Base-by-base conservation (phyloP, 30 jellyfish, hydroid and myxozoan genomes). In the Mastigias papua region DNA sequence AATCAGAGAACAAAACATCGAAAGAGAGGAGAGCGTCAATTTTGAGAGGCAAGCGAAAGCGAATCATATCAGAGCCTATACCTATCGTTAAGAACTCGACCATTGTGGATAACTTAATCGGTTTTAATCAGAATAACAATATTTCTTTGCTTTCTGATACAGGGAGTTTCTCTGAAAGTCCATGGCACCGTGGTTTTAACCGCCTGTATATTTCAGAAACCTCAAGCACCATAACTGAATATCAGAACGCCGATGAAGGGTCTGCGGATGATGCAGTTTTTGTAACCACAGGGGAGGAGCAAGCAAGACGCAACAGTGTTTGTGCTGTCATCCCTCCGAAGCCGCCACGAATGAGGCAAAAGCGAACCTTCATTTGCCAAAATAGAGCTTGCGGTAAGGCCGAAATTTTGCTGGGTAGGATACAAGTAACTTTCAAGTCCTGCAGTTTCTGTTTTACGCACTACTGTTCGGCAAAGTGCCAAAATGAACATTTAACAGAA, bases 391-490 rank as follows among this genome's bases (percentile, higher is more conserved):
- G 98, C 76, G 65, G 85, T 6, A 67, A 84, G 69, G 48, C 89
- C 13, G 98, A 93, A 27, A 32, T 82, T 10, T 62, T 93, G 76
- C 93, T 93, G 22, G 98, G 98, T 27, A 35, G 76, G 50, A 67
- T 71, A 9, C 96, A 93, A 77, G 91, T 88, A 26, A 31, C 69
- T 19, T 93, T 93, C 76, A 88, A 85, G 73, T 93, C 98, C 7
- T 93, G 98, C 62, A 66, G 61, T 28, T 88, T 80, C 71, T 93
- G 98, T 57, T 93, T 93, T 57, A 93, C 98, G 58, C 98, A 93
- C 83, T 93, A 88, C 88, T 93, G 98, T 64, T 93, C 98, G 10
- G 97, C 93, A 30, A 66, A 69, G 35, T 93, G 98, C 76, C 96
- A 93, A 62, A 65, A 70, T 64, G 91, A 46, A 16, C 35, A 65